Base-by-base conservation (phyloP, 2,113 vertebrate species). In the Vicugna pacos region DNA sequence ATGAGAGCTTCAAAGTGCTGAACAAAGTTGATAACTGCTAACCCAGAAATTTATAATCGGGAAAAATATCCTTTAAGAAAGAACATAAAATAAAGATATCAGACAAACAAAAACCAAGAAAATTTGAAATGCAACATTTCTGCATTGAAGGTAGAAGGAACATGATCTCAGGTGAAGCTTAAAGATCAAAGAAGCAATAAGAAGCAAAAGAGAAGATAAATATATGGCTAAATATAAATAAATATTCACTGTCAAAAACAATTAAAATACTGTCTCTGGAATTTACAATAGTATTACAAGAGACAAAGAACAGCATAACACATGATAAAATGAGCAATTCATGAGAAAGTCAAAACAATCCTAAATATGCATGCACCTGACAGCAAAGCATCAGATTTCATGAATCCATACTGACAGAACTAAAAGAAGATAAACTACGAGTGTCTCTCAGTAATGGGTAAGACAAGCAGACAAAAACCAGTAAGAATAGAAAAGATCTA, bases 261-360 rank as follows among this genome's bases (percentile, higher is more conserved):
- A 64, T 50, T n/a, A 89, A 89, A 89, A 89, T 76, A 76, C 30
- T 52, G n/a, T 65, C 73, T 89, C 32, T 89, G 60, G 62, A 26
- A 76, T 38, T 77, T 52, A 65, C 19, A 85, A 48, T 26, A 48
- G 54, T 62, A n/a, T n/a, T 75, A 62, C 70, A 48, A 88, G 86
- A 88, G 38, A 60, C 8, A 88, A 87, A 88, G 30, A 32, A 20
- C 38, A 6, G n/a, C 15, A 62, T 56, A 38, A 32, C 12, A 79
- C 13, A 32, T 67, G n/a, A 79, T 42, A 67, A 67, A 67, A 79
- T 67, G 17, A 79, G 50, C 19, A 67, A 38, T 32, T 54, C 75
- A 32, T 42, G 38, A 62, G 54, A n/a, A 88, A 89, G 38, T 48
- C 17, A 42, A 90, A 77, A 6, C 17, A 67, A 67, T 67, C 60